A percentile compares a stretch with the other conserved stretches of the same genome.
phyloP scores from a whole-genome alignment of 2,113 vertebrate genomes.

The Thomomys bottae region DNA sequence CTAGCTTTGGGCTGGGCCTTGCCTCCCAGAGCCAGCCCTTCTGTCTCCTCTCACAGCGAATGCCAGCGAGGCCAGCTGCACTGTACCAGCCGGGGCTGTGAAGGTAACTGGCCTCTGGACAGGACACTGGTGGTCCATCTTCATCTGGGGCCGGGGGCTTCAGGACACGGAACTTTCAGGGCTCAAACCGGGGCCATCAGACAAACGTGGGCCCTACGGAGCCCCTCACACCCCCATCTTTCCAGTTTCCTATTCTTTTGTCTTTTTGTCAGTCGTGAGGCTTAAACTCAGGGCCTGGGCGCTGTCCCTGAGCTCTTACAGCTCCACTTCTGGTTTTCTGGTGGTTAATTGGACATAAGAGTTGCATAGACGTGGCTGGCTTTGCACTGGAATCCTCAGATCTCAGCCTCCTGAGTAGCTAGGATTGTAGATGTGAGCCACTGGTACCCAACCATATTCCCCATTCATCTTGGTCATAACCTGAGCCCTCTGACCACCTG shows the following conservation, averaged over 20 bases:
- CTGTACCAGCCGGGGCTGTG: slow-evolving; percentile 88
- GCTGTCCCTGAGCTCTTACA: too few species aligned
- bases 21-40: neutral
- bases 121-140: neutral
- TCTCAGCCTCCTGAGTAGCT: too few species aligned
- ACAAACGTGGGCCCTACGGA: neutral
- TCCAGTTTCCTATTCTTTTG: neutral
- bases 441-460: too few species aligned
- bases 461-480: neutral
- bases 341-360: too few species aligned
- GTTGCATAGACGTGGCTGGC: too few species aligned
- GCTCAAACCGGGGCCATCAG: neutral
- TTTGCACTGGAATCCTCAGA: too few species aligned
- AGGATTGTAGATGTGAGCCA: too few species aligned
- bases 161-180: neutral
- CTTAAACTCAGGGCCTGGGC: too few species aligned
- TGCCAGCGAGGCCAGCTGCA: slow-evolving; percentile 87
- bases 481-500: neutral
- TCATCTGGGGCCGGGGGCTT: neutral
- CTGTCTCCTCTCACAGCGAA: slow-evolving; percentile 80
- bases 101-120: slow-evolving; percentile 83
- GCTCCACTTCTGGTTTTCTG: too few species aligned
- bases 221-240: neutral
- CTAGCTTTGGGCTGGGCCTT: neutral
- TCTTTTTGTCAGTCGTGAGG: neutral